Evolutionary conservation across 2,888 invertebrate species (phyloP).

Genomic region (Dendrolimus houi): DNA sequence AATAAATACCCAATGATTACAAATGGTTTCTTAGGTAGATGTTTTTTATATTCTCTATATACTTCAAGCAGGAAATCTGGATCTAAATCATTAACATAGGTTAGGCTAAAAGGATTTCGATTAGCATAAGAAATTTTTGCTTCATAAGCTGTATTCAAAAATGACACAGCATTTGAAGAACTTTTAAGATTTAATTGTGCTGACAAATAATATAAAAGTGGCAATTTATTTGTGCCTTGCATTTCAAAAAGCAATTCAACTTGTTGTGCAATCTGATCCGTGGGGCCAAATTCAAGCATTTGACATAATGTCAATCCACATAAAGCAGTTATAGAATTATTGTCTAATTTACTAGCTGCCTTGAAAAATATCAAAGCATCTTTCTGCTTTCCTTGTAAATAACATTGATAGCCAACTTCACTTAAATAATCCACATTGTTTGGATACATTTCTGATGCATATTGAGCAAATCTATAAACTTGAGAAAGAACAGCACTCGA

Average conservation of each 20-base stretch:
- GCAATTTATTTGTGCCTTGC: slow-evolving; percentile 80
- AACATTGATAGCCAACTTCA: slow-evolving; percentile 88
- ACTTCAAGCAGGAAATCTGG: slow-evolving; percentile 91
- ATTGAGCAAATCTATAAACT: slow-evolving; percentile 86
- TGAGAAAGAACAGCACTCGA: slow-evolving; percentile 82
- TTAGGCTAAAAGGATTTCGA: slow-evolving; percentile 81
- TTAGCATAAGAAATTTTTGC: slow-evolving; percentile 49
- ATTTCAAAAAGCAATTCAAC: slow-evolving; percentile 91
- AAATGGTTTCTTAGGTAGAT: slow-evolving; percentile 80
- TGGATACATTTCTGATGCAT: slow-evolving; percentile 83
- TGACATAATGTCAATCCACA: slow-evolving; percentile 91
- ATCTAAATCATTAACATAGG: slow-evolving; percentile 85
- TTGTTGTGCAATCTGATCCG: slow-evolving; percentile 88
- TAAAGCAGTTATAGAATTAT: slow-evolving; percentile 86
- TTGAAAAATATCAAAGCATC: slow-evolving; percentile 89
- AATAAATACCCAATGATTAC: slow-evolving; percentile 60
- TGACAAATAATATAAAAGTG: slow-evolving; percentile 81
- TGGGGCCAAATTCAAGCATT: slow-evolving; percentile 81
- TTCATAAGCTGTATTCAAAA: slow-evolving; percentile 79
- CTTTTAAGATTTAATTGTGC: slow-evolving; percentile 78
- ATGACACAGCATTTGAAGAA: slow-evolving; percentile 70
- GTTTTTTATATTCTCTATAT: slow-evolving; percentile 84
- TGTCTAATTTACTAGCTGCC: slow-evolving; percentile 89
- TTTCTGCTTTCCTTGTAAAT: slow-evolving; percentile 83
- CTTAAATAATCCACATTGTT: slow-evolving; percentile 83